Conservation (phyloP, 2,888 invertebrate species). For the Caprella mutica region DNA sequence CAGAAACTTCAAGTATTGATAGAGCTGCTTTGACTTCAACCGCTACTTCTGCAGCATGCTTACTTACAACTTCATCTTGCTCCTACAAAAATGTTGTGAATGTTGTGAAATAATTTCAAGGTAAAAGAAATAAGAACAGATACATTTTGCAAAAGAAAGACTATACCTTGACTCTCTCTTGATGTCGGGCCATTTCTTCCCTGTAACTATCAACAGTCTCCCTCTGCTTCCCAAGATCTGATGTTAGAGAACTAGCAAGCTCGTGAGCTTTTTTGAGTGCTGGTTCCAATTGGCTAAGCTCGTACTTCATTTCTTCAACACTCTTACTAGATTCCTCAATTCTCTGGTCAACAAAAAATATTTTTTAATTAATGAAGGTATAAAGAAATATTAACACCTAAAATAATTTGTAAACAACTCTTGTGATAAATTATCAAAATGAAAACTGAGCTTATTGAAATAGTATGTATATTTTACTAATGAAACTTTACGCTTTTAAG, state of each 20-base stretch:
- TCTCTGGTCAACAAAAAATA: conserved; percentile 11
- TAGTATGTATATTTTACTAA: too few species aligned
- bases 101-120: background rate
- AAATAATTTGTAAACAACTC: background rate
- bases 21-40: conserved; percentile 50
- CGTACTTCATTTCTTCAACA: conserved; percentile 26
- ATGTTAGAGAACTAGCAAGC: conserved; percentile 19
- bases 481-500: background rate
- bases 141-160: background rate
- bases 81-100: conserved; percentile 10
- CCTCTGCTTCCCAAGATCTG: conserved; percentile 24
- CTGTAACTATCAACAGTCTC: conserved; percentile 20
- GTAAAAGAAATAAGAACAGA: background rate
- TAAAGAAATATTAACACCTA: background rate
- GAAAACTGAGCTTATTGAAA: too few species aligned
- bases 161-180: conserved; percentile 27
- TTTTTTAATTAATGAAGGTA: background rate
- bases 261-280: conserved; percentile 30
- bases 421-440: background rate
- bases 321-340: conserved; percentile 25
- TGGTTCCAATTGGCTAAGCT: conserved; percentile 24
- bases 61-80: conserved; percentile 16
- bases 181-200: conserved; percentile 23
- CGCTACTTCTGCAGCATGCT: conserved; percentile 20
- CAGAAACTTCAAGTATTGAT: conserved; percentile 73